Percentiles rank a stretch among this genome's conserved stretches.
Conservation (phyloP, 1,140 invertebrate species). For the Nephotettix cincticeps region DNA sequence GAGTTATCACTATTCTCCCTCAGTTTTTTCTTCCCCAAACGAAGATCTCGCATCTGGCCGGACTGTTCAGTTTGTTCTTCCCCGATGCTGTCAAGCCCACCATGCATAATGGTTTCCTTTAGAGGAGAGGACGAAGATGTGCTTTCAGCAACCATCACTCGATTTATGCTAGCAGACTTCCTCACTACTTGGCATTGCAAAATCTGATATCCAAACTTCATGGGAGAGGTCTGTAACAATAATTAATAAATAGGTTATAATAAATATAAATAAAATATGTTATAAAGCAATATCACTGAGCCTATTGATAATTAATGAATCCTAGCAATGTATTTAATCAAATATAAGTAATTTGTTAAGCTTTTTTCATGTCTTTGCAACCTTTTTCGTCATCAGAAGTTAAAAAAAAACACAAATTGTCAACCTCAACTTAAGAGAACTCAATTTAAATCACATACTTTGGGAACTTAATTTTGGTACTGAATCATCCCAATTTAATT, state of each 20-base stretch:
- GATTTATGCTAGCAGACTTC: neutral
- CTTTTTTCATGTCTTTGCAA: too few relatives aligned
- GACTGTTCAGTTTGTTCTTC: neutral
- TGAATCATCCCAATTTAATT: too few relatives aligned
- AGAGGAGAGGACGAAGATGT: neutral
- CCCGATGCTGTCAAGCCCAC: neutral
- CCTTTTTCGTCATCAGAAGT: too few relatives aligned
- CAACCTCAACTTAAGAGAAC: too few relatives aligned
- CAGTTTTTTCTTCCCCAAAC: neutral
- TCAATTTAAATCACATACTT: too few relatives aligned
- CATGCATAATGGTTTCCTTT: neutral
- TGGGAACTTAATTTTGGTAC: too few relatives aligned
- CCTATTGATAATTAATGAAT: too few relatives aligned
- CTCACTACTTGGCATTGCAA: slow-evolving; percentile 39
- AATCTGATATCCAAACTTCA: slow-evolving; percentile 52
- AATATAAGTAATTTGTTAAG: too few relatives aligned
- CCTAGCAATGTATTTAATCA: too few relatives aligned
- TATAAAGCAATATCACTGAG: too few relatives aligned
- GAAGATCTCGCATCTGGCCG: neutral
- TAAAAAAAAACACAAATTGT: too few relatives aligned
- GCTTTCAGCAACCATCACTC: neutral
- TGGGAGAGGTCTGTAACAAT: slow-evolving; percentile 48
- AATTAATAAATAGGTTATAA: slow-evolving; percentile 30
- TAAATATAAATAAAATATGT: too few relatives aligned
- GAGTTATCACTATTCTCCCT: neutral